phyloP scores from a whole-genome alignment of 1,140 invertebrate genomes.

The Macrobrachium rosenbergii region DNA sequence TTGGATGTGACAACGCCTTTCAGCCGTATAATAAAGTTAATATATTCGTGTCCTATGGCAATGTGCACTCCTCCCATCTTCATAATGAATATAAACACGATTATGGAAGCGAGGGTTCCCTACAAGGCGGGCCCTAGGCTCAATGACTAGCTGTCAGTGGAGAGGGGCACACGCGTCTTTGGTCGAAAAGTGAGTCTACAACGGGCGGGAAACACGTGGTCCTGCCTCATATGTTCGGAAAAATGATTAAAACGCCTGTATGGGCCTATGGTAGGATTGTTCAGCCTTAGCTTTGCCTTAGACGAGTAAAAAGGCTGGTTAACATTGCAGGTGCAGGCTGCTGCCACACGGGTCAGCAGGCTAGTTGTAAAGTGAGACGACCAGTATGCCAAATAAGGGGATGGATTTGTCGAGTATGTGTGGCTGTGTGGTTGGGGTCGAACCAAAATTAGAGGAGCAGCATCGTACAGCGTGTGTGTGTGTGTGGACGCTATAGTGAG shows the following conservation, averaged over 20 bases:
- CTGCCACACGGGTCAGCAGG: slow-evolving; percentile 33
- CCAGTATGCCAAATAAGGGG: slow-evolving; percentile 45
- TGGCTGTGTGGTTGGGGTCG: slow-evolving; percentile 13
- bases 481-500: too few relatives aligned
- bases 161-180: slow-evolving; percentile 22
- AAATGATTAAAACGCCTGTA: slow-evolving; percentile 10
- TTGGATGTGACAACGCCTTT: slow-evolving; percentile 48
- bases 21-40: slow-evolving; percentile 48
- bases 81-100: slow-evolving; percentile 57
- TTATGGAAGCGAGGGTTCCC: slow-evolving; percentile 40
- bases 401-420: slow-evolving; percentile 53
- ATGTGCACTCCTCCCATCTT: slow-evolving; percentile 44
- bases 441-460: slow-evolving; percentile 53
- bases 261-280: background rate
- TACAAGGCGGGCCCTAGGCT: slow-evolving; percentile 38
- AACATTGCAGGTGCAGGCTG: slow-evolving; percentile 37
- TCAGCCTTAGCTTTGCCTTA: background rate
- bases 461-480: slow-evolving; percentile 10
- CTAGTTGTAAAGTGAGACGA: slow-evolving; percentile 50
- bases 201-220: slow-evolving; percentile 34
- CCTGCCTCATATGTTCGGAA: slow-evolving; percentile 37
- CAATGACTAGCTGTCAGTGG: slow-evolving; percentile 30
- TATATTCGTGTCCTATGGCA: slow-evolving; percentile 47
- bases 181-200: slow-evolving; percentile 24
- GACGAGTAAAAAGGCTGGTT: slow-evolving; percentile 28